A percentile compares a stretch with the other conserved stretches of the same genome.
Evolutionary conservation across 2,888 invertebrate species (phyloP).

Genomic region (Perithous albicinctus): DNA sequence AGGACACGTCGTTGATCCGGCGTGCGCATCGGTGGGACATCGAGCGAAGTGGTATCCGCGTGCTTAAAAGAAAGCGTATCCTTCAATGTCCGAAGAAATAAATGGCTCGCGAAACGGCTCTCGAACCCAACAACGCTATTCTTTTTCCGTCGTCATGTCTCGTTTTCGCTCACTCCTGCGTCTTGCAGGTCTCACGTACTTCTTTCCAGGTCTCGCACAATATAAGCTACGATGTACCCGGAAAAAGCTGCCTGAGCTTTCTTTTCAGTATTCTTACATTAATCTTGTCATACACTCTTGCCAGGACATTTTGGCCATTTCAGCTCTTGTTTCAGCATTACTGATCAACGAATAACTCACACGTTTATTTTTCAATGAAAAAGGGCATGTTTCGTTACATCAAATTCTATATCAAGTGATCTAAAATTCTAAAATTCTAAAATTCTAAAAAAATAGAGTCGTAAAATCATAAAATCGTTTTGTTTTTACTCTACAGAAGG

Average conservation of each 20-base stretch:
- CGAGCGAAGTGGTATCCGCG: constrained; percentile 60
- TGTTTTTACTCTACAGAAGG: too few relatives aligned
- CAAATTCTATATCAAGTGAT: too few relatives aligned
- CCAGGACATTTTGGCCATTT: neutral
- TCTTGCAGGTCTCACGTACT: constrained; percentile 4
- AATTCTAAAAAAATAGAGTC: too few relatives aligned
- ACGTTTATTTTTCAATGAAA: neutral
- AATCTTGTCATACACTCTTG: constrained; percentile 30
- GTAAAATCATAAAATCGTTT: too few relatives aligned
- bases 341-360: neutral
- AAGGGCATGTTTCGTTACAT: too few relatives aligned
- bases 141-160: constrained; percentile 42
- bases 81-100: constrained; percentile 77
- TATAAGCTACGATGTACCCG: neutral
- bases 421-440: too few relatives aligned
- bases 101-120: constrained; percentile 74
- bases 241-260: constrained; percentile 35
- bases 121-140: constrained; percentile 56
- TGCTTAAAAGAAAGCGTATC: constrained; percentile 73
- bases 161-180: constrained; percentile 14
- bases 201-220: too few relatives aligned
- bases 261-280: constrained; percentile 21
- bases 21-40: constrained; percentile 66
- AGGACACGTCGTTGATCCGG: constrained; percentile 27
- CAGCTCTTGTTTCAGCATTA: neutral